A percentile compares a stretch with the other conserved stretches of the same genome.
These are phyloP conservation scores for Lepilemur septentrionalis DNA, from an alignment of 2,797 vertebrate genomes.

Conservation along the genomic window DNA sequence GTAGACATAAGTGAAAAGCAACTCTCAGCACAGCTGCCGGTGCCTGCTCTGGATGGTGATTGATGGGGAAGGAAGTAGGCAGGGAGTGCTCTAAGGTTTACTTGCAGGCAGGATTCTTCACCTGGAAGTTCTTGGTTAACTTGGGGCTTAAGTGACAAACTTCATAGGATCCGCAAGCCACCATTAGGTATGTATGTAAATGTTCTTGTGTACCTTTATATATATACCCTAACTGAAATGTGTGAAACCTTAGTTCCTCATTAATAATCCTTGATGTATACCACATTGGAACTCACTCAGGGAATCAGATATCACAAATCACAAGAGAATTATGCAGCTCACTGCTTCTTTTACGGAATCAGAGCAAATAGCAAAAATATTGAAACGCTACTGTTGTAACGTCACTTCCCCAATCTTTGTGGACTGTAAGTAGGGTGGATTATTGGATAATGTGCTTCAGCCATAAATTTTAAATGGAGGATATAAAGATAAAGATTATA, in stretches of 20 bases:
- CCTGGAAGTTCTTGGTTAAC: background rate
- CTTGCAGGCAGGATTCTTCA: background rate
- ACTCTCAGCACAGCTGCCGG: background rate
- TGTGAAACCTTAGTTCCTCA: background rate
- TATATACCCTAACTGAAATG: background rate
- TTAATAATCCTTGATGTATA: background rate
- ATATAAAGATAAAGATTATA: background rate
- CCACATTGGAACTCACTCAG: background rate
- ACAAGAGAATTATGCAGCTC: background rate
- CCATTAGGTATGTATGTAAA: background rate
- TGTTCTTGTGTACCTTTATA: background rate
- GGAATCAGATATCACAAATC: background rate
- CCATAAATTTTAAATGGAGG: background rate
- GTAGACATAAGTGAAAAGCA: background rate
- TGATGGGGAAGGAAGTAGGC: background rate
- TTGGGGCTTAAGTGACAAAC: background rate
- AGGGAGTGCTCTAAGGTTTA: background rate
- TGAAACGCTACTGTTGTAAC: background rate
- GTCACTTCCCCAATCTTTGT: background rate
- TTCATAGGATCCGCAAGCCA: background rate
- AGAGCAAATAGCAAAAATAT: background rate
- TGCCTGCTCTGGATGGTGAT: background rate
- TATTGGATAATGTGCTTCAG: background rate
- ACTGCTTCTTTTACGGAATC: background rate
- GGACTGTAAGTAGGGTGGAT: background rate